Evolutionary conservation across 2,888 invertebrate species (phyloP).

Genomic region (Operophtera brumata): DNA sequence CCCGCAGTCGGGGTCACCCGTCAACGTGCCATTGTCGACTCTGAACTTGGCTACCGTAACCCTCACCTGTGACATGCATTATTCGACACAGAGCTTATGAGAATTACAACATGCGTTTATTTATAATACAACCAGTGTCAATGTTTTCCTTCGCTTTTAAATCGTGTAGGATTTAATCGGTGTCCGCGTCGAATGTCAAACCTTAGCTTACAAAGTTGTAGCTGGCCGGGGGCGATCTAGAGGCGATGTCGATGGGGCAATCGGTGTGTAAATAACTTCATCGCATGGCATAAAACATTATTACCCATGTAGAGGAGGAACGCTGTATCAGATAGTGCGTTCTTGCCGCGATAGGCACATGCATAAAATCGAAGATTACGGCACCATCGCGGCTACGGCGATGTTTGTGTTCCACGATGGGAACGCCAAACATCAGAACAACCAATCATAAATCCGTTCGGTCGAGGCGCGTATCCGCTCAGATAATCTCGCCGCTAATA

Average conservation of each 20-base stretch:
- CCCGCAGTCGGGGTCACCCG: slow-evolving; percentile 42
- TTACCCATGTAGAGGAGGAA: slow-evolving; percentile 46
- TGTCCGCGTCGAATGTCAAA: slow-evolving; percentile 15
- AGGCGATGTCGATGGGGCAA: slow-evolving; percentile 41
- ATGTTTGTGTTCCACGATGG: slow-evolving; percentile 37
- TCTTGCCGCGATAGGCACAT: slow-evolving; percentile 42
- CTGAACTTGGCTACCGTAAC: slow-evolving; percentile 52
- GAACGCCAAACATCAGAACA: slow-evolving; percentile 60
- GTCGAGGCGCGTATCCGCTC: slow-evolving; percentile 50
- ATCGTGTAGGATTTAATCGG: slow-evolving; percentile 20
- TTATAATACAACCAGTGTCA: slow-evolving; percentile 18
- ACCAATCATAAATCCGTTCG: slow-evolving; percentile 56
- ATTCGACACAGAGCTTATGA: slow-evolving; percentile 23
- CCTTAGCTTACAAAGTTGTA: slow-evolving; percentile 30
- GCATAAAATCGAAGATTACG: slow-evolving; percentile 51
- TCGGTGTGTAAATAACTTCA: slow-evolving; percentile 57
- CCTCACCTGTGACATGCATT: slow-evolving; percentile 49
- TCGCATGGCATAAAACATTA: slow-evolving; percentile 55
- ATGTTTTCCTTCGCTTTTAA: slow-evolving; percentile 23
- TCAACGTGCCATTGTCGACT: slow-evolving; percentile 52
- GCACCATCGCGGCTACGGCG: slow-evolving; percentile 33
- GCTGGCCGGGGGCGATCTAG: slow-evolving; percentile 24
- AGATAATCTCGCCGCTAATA: slow-evolving; percentile 51
- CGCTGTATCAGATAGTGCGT: slow-evolving; percentile 52
- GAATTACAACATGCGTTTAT: slow-evolving; percentile 22